A percentile compares a stretch with the other conserved stretches of the same genome.
These are phyloP conservation scores for Dunckerocampus dactyliophorus DNA, from an alignment of 2,113 vertebrate genomes.

Conservation along the genomic window DNA sequence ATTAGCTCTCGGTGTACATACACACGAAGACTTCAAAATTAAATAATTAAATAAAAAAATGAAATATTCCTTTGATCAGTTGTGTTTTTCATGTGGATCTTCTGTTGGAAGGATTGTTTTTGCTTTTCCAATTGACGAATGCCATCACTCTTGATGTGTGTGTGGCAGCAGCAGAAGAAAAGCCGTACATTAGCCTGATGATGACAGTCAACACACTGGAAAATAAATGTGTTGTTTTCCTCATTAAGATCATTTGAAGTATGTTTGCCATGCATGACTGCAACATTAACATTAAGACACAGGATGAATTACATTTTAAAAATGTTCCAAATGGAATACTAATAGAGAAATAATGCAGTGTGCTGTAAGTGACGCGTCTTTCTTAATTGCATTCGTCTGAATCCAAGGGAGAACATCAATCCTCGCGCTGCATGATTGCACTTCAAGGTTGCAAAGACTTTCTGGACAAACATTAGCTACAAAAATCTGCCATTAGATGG, in stretches of 20 bases:
- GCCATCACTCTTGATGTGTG: no score
- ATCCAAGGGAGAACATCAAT: neutral
- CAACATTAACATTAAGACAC: neutral
- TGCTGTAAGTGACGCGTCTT: no score
- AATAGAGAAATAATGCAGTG: constrained; percentile 1
- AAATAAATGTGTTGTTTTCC: neutral
- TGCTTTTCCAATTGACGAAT: no score
- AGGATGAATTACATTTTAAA: neutral
- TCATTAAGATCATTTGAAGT: neutral
- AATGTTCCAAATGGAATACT: neutral
- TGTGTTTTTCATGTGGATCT: neutral
- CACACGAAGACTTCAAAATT: no score
- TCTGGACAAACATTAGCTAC: no score
- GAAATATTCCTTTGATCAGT: no score
- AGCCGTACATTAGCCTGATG: neutral
- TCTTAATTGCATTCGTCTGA: neutral
- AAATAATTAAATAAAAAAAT: no score
- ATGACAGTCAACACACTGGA: neutral
- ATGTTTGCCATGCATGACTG: neutral
- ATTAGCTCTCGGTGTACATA: no score
- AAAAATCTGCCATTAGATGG: no score
- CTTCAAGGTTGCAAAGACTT: no score
- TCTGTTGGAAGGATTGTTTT: neutral
- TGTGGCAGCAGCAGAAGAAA: no score
- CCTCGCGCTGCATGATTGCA: neutral